Evolutionary conservation across 2,888 invertebrate species (phyloP).

Genomic region (Orgyia antiqua): DNA sequence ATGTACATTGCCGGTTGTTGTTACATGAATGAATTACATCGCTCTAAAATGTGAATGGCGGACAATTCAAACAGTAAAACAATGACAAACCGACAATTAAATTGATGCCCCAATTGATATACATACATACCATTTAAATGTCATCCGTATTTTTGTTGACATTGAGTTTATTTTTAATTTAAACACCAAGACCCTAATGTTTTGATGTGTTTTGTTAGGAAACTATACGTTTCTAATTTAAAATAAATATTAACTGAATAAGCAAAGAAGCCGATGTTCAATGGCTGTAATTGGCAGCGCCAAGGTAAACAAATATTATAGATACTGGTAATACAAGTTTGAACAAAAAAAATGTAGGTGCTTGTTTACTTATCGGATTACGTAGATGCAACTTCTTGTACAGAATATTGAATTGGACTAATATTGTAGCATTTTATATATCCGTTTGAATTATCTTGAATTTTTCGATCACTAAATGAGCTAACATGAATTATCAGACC

Average conservation of each 20-base stretch:
- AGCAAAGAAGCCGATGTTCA: slow-evolving; percentile 7
- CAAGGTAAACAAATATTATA: slow-evolving; percentile 18
- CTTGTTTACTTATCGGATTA: slow-evolving; percentile 9
- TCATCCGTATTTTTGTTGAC: slow-evolving; percentile 27
- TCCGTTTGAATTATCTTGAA: no score
- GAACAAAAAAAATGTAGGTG: slow-evolving; percentile 12
- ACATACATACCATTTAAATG: slow-evolving; percentile 15
- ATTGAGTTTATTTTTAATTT: slow-evolving; percentile 14
- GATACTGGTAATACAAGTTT: slow-evolving; percentile 8
- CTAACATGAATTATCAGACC: no score
- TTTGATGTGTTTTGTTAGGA: slow-evolving; percentile 2
- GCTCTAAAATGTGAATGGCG: slow-evolving; percentile 39
- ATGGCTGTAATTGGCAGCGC: slow-evolving; percentile 15
- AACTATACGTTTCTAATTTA: slow-evolving; percentile 6
- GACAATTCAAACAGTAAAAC: slow-evolving; percentile 66
- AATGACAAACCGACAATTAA: slow-evolving; percentile 49
- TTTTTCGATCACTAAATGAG: no score
- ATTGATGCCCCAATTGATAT: slow-evolving; percentile 17
- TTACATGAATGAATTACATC: slow-evolving; percentile 50
- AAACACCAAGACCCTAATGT: slow-evolving; percentile 4
- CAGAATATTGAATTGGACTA: no score
- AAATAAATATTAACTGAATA: slow-evolving; percentile 10
- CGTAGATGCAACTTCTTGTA: background rate
- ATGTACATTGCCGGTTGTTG: slow-evolving; percentile 11
- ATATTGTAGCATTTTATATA: no score